These are phyloP conservation scores for Diphyllodes magnificus DNA, from an alignment of 2,113 vertebrate species.

Conservation along the genomic window DNA sequence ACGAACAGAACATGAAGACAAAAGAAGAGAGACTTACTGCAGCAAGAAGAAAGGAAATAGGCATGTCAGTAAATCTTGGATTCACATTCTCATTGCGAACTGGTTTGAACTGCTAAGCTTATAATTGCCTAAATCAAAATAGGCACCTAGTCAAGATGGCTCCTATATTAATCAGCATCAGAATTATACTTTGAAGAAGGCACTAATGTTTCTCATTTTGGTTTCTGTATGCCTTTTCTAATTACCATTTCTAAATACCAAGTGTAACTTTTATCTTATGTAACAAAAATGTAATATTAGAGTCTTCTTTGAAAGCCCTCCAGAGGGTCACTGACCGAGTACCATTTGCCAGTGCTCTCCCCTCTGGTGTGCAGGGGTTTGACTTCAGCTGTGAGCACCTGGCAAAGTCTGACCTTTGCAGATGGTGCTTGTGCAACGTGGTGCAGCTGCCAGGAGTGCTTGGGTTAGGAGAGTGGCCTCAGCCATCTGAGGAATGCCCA, in stretches of 20 bases:
- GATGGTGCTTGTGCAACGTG: background rate
- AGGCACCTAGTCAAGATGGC: background rate
- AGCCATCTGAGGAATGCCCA: background rate
- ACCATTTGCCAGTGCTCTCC: background rate
- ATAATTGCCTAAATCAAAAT: constrained; percentile 30
- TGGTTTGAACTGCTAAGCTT: constrained; percentile 15
- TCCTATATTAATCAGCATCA: background rate
- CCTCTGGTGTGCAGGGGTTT: background rate
- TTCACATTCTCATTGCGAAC: background rate
- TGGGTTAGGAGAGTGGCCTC: background rate
- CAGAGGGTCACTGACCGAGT: background rate
- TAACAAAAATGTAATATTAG: background rate
- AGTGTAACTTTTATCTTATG: background rate
- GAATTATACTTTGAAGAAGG: background rate
- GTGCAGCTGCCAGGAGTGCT: background rate
- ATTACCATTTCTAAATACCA: background rate
- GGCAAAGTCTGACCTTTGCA: background rate
- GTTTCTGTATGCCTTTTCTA: background rate
- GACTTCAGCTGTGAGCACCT: background rate
- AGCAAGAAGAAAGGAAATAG: background rate
- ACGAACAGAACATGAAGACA: background rate
- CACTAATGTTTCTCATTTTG: background rate
- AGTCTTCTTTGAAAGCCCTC: background rate
- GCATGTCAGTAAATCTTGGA: background rate
- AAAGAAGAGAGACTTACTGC: background rate